Evolutionary conservation across 1,140 invertebrate genomes (phyloP).

Genomic region (Macrocentrus cingulum): DNA sequence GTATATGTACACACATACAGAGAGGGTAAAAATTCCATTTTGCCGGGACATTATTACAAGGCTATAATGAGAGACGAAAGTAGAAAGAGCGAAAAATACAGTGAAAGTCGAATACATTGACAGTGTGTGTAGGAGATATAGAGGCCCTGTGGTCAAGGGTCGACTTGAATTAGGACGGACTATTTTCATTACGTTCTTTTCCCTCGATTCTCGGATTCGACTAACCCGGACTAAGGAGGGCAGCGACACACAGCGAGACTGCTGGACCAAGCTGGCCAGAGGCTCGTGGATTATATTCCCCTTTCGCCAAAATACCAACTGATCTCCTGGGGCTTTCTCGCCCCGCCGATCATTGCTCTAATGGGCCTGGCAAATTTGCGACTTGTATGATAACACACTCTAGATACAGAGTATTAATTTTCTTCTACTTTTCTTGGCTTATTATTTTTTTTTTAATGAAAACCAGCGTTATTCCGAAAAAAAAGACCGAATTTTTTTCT

Average conservation of each 20-base stretch:
- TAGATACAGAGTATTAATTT: no score
- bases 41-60: conserved; percentile 21
- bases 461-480: no score
- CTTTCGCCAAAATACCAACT: conserved; percentile 6
- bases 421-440: no score
- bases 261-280: neutral
- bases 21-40: conserved; percentile 33
- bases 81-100: neutral
- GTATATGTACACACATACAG: no score
- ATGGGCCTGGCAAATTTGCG: conserved; percentile 11
- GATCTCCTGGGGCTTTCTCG: conserved; percentile 6
- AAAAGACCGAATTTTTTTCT: no score
- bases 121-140: no score
- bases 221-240: no score
- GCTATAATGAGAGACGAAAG: conserved; percentile 22
- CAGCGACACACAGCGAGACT: no score
- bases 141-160: conserved; percentile 40
- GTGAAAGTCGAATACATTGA: neutral
- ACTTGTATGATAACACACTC: neutral
- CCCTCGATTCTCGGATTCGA: conserved; percentile 26
- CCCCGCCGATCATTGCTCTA: conserved; percentile 13
- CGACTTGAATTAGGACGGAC: conserved; percentile 44
- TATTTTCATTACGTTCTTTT: conserved; percentile 47
- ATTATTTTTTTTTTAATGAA: no score
- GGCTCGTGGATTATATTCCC: conserved; percentile 15